Evolutionary conservation across 1,140 invertebrate species (phyloP), one percentile per base, ranked within the genome.

Genomic region (Neotoxoptera formosana): DNA sequence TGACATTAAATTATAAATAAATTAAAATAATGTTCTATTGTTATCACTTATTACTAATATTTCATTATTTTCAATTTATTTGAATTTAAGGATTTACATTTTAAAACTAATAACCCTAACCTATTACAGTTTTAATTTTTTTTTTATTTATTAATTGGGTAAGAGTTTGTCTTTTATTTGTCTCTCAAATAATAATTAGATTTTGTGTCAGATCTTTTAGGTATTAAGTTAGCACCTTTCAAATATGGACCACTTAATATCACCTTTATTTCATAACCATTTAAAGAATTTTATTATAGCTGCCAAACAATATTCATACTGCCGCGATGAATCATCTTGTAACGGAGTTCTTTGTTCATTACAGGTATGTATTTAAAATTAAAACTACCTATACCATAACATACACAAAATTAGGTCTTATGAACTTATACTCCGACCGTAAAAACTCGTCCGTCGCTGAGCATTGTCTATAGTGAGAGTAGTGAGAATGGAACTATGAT

Each of bases 221-320:
- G 30, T 67, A 11, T 34, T 34, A 76, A 76, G 14, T 76, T 17
- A n/a, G 4, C 21, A n/a, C n/a, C 4, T 14, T 76, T 67, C 60
- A 36, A 83, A 30, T 23, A 93, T 93, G 91, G 91, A 93, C 3
- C 7, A 53, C n/a, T 30, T 41, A 45, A 30, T 60, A 36, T 9
- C 90, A 48, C 48, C 36, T 30, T 84, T 34, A 41, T 53, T 84
- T 53, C 48, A 93, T 30, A 93, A 41, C 17, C 30, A 93, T 93
- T 84, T 93, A 41, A 93, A 86, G 23, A 93, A 86, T 23, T 93
- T 93, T 56, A 84, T 92, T 34, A 17, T 83, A n/a, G 91, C 91
- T 84, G 41, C 76, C 30, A 83, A 92, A 36, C 60, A 92, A 83
- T 92, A 92, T 92, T 84, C 20, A 92, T n/a, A 25, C 36, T 51